Percentiles rank a stretch among this genome's conserved stretches.
Evolutionary conservation across 1,140 invertebrate genomes (phyloP).

Genomic region (Drosophila kikkawai): DNA sequence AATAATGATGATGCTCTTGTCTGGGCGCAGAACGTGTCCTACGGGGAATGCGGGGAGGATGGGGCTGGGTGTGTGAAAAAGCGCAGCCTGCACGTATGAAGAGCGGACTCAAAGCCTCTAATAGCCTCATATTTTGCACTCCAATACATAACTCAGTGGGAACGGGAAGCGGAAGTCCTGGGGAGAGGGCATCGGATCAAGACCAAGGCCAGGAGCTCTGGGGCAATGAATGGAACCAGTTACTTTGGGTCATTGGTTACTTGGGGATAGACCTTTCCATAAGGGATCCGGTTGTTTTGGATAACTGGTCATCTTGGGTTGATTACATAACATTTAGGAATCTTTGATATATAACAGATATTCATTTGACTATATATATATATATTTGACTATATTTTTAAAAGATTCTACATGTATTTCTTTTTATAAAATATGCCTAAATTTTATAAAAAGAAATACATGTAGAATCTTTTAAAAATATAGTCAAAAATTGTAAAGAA

Average conservation of each 20-base stretch:
- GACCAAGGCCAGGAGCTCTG: constrained; percentile 50
- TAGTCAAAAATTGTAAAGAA: neutral
- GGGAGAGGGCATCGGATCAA: constrained; percentile 10
- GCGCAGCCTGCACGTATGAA: constrained; percentile 74
- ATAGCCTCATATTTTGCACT: constrained; percentile 70
- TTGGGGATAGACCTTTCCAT: neutral
- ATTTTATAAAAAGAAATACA: neutral
- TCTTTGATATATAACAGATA: neutral
- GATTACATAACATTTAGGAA: neutral
- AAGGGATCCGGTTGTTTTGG: neutral
- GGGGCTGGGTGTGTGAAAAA: constrained; percentile 68
- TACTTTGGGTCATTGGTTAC: constrained; percentile 5
- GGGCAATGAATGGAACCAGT: constrained; percentile 31
- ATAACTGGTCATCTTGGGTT: neutral
- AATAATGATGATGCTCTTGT: constrained; percentile 54
- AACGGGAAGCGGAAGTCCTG: constrained; percentile 11
- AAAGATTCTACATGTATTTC: neutral
- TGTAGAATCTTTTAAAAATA: neutral
- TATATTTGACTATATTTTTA: neutral
- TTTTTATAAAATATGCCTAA: neutral
- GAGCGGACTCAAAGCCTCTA: constrained; percentile 57
- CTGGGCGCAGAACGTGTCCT: constrained; percentile 16
- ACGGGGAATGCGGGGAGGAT: neutral
- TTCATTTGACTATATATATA: no score
- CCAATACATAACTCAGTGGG: constrained; percentile 61